phyloP scores from a whole-genome alignment of 2,888 invertebrate species.

The Dynastes hyllus region DNA sequence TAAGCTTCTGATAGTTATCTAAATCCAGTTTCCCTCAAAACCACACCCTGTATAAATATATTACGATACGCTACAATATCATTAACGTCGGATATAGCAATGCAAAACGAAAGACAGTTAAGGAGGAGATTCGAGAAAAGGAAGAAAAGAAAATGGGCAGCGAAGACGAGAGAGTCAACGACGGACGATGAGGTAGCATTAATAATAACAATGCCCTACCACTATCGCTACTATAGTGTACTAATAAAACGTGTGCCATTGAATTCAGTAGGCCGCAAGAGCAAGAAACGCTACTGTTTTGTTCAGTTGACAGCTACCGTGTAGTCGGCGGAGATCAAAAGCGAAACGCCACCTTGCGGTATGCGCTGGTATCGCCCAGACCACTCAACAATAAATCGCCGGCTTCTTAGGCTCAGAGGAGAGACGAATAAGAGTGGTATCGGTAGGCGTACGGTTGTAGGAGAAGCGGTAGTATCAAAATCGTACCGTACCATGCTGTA shows the following conservation, averaged over 20 bases:
- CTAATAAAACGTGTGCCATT: conserved; percentile 46
- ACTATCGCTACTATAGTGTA: conserved; percentile 29
- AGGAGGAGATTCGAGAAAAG: conserved; percentile 8
- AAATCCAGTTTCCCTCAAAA: not conserved
- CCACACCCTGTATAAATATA: conserved; percentile 13
- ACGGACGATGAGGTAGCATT: conserved; percentile 35
- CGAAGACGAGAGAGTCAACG: conserved; percentile 3
- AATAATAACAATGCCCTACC: conserved; percentile 35
- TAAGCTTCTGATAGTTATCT: too few species aligned
- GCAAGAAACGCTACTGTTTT: conserved; percentile 50
- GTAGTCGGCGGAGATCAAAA: conserved; percentile 43
- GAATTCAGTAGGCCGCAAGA: conserved; percentile 41
- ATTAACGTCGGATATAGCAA: conserved; percentile 23
- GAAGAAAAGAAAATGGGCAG: not conserved
- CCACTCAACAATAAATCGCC: conserved; percentile 45
- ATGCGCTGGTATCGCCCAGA: conserved; percentile 41
- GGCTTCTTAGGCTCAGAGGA: conserved; percentile 10
- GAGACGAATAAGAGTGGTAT: conserved; percentile 28
- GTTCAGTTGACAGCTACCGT: conserved; percentile 49
- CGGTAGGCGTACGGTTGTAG: conserved; percentile 3
- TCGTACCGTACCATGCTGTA: not conserved
- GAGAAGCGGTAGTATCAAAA: not conserved
- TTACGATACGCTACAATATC: not conserved
- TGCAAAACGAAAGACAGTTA: conserved; percentile 31
- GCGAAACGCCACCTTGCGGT: conserved; percentile 44